Base-by-base conservation (phyloP, 2,113 vertebrate genomes). In the Elanoides forficatus region DNA sequence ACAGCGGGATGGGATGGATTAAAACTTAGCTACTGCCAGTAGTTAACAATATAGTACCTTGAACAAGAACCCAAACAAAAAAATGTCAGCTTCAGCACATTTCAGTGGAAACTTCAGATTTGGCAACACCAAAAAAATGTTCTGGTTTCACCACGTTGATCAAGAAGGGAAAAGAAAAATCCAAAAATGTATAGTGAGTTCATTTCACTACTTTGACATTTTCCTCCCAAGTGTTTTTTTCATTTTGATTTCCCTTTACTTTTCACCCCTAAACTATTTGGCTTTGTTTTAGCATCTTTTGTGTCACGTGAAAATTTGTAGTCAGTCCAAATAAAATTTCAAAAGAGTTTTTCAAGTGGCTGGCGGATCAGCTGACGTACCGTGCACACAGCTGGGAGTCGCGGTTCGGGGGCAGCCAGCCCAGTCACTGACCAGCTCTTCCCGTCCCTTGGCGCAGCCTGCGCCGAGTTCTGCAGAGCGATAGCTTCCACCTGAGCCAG, bases 401-500 rank as follows among this genome's bases (percentile, higher is more conserved):
- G 22, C 36, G 19, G 47, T 43, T 72, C 0, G 1, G 58, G 32
- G 76, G 53, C 71, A 86, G 65, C 42, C 67, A 70, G 62, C 27
- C 21, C 78, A 14, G 71, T 23, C 6, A 5, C 58, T 27, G 47
- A 52, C 30, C 66, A 58, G 0, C 23, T 43, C 4, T 38, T 74
- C 53, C 78, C 15, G 38, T 52, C 45, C 9, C 67, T 63, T 63
- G 59, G 48, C 71, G 62, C 42, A 73, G 60, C 10, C 71, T 38
- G 30, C 3, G 1, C 10, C 0, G 4, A 32, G 43, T n/a, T 68
- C 25, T 40, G n/a, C 43, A 22, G 32, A 6, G 25, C 6, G 47
- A 9, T 34, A 15, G 21, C 58, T 72, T 62, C 74, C 47, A 70
- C 63, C 65, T 42, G 74, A 67, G 52, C 74, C 60, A 29, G 32